phyloP scores from a whole-genome alignment of 2,888 invertebrate species.

The Tetheella fluctuosa region DNA sequence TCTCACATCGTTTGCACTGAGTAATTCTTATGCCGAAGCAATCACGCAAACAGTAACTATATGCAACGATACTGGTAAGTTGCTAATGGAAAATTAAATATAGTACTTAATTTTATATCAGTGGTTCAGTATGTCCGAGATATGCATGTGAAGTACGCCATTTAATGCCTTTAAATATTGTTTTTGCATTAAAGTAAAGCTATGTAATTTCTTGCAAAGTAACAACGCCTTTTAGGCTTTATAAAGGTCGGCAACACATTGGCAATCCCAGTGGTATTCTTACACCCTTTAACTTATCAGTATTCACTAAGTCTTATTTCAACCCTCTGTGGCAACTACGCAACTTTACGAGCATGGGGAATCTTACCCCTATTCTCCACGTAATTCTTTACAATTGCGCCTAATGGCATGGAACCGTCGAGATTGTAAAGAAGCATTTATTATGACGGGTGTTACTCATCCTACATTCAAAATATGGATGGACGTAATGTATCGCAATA shows the following conservation, averaged over 20 bases:
- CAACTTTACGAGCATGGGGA: conserved; percentile 29
- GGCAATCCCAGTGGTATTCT: no score
- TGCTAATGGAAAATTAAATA: no score
- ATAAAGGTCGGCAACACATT: no score
- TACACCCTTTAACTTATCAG: background rate
- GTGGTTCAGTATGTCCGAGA: no score
- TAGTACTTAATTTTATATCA: no score
- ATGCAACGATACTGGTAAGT: background rate
- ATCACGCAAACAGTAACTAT: background rate
- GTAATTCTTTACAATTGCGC: conserved; percentile 47
- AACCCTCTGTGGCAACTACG: conserved; percentile 17
- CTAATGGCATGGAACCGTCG: conserved; percentile 54
- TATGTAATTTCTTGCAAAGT: no score
- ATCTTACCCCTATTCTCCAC: conserved; percentile 41
- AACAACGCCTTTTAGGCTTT: no score
- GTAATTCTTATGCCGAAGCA: background rate
- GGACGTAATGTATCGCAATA: conserved; percentile 14
- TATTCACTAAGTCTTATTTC: background rate
- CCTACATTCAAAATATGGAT: conserved; percentile 12
- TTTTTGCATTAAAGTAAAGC: no score
- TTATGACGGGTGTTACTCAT: conserved; percentile 16
- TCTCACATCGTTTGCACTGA: background rate
- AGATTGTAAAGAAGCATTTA: conserved; percentile 41
- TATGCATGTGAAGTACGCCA: no score
- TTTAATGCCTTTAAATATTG: no score